A percentile compares a stretch with the other conserved stretches of the same genome.
phyloP scores from a whole-genome alignment of 2,888 invertebrate genomes.

The Acanthosepion esculentum region DNA sequence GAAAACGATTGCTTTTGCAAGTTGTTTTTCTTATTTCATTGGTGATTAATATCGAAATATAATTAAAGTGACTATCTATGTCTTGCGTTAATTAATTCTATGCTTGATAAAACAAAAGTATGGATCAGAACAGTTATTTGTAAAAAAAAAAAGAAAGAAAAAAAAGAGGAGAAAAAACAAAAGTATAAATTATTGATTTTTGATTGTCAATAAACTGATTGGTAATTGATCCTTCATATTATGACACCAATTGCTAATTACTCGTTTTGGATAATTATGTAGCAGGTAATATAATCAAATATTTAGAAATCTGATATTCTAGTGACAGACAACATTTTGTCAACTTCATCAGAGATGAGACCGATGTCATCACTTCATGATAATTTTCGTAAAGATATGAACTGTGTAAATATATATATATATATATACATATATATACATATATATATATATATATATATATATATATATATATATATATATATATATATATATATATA shows the following conservation, averaged over 20 bases:
- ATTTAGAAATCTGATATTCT: not conserved
- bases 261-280: not conserved
- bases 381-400: too few species aligned
- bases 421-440: too few species aligned
- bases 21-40: not conserved
- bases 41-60: not conserved
- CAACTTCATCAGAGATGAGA: too few species aligned
- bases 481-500: too few species aligned
- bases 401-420: too few species aligned
- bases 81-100: not conserved
- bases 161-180: not conserved
- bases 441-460: too few species aligned
- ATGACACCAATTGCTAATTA: not conserved
- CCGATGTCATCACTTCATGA: too few species aligned
- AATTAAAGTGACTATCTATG: not conserved
- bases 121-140: not conserved
- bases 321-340: too few species aligned
- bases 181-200: not conserved
- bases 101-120: not conserved
- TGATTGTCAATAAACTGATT: not conserved
- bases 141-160: too few species aligned
- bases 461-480: too few species aligned
- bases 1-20: not conserved
- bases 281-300: not conserved
- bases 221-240: not conserved